Percentiles rank a stretch among this genome's conserved stretches.
phyloP scores from a whole-genome alignment of 1,140 invertebrate genomes.

The Pissodes strobi region DNA sequence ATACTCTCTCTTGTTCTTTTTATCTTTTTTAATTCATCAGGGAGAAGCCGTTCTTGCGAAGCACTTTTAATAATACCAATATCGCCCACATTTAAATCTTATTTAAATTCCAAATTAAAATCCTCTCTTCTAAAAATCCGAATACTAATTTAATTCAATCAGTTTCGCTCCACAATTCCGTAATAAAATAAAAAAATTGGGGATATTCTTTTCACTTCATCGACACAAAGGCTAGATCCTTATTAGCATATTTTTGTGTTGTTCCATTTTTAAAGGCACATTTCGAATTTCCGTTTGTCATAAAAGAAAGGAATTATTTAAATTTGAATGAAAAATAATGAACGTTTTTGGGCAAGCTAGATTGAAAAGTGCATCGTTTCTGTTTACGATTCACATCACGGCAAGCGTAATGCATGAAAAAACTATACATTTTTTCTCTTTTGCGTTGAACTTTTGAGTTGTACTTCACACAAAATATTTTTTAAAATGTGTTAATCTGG shows the following conservation, averaged over 20 bases:
- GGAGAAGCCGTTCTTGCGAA: too few relatives aligned
- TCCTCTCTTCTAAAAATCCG: slow-evolving; percentile 16
- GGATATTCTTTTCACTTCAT: slow-evolving; percentile 11
- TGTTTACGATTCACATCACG: too few relatives aligned
- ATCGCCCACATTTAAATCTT: not conserved
- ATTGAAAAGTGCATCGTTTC: slow-evolving; percentile 32
- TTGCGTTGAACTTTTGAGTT: too few relatives aligned
- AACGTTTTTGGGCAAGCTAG: slow-evolving; percentile 47
- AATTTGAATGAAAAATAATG: slow-evolving; percentile 50
- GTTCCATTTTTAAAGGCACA: slow-evolving; percentile 26
- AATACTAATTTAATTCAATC: slow-evolving; percentile 30
- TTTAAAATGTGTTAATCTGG: too few relatives aligned
- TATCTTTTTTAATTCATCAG: too few relatives aligned
- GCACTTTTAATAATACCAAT: too few relatives aligned
- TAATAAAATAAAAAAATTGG: slow-evolving; percentile 7
- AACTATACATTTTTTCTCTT: too few relatives aligned
- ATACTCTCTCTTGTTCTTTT: too few relatives aligned
- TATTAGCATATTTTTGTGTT: slow-evolving; percentile 30
- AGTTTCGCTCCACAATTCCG: slow-evolving; percentile 2
- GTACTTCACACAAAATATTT: too few relatives aligned
- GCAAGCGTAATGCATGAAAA: too few relatives aligned
- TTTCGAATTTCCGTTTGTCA: slow-evolving; percentile 36
- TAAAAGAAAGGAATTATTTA: slow-evolving; percentile 51
- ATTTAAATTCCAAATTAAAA: slow-evolving; percentile 22
- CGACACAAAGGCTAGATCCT: slow-evolving; percentile 24